Conservation (phyloP, 2,888 invertebrate genomes). For the Drosophila nr. perissopoda region DNA sequence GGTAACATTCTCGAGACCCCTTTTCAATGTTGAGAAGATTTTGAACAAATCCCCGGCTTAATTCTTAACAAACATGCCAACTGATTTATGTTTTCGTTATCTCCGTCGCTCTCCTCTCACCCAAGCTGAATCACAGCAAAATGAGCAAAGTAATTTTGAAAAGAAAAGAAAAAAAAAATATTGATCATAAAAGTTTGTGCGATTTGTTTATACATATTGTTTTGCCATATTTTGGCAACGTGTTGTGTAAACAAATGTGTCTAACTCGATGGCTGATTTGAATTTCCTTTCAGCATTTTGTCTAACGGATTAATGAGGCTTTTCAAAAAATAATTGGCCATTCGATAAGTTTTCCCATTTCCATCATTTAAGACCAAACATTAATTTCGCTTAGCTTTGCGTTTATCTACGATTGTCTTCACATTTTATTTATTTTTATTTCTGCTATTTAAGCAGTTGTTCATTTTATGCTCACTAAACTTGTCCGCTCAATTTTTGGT, state of each 20-base stretch:
- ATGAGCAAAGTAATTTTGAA: not conserved
- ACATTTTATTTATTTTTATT: slow-evolving; percentile 6
- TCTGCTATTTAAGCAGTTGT: slow-evolving; percentile 11
- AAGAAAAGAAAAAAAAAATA: slow-evolving; percentile 44
- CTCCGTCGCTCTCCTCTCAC: slow-evolving; percentile 1
- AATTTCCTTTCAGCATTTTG: slow-evolving; percentile 44
- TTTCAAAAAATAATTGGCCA: slow-evolving; percentile 61
- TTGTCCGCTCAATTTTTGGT: slow-evolving; percentile 40
- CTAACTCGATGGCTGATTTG: slow-evolving; percentile 27
- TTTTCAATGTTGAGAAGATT: slow-evolving; percentile 36
- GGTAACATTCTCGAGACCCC: slow-evolving; percentile 57
- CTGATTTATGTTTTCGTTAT: slow-evolving; percentile 60
- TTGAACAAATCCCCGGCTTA: slow-evolving; percentile 44
- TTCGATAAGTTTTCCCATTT: slow-evolving; percentile 40
- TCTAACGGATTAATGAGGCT: slow-evolving; percentile 60
- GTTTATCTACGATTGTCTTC: slow-evolving; percentile 34
- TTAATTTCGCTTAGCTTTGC: slow-evolving; percentile 19
- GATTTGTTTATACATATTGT: slow-evolving; percentile 64
- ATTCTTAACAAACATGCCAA: slow-evolving; percentile 64
- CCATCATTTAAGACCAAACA: slow-evolving; percentile 7
- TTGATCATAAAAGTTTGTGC: slow-evolving; percentile 54
- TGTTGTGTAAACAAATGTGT: slow-evolving; percentile 56
- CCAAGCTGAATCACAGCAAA: slow-evolving; percentile 50
- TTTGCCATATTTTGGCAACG: slow-evolving; percentile 61
- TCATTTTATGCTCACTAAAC: slow-evolving; percentile 18